Evolutionary conservation across 2,113 vertebrate genomes (phyloP), one percentile per base, ranked within the genome.

Genomic region (Neogobius melanostomus): DNA sequence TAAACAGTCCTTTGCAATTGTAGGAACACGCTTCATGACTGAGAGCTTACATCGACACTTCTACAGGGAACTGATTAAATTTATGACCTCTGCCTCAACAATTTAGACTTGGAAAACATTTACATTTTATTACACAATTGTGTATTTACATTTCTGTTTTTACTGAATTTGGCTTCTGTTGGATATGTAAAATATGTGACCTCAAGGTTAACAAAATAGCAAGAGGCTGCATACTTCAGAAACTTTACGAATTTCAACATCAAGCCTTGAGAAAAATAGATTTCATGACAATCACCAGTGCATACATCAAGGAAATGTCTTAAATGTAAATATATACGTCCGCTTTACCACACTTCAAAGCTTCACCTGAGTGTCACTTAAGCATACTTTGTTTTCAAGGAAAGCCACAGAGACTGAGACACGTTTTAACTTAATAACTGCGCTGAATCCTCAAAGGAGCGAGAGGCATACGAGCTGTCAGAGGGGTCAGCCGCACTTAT

Each of bases 401-500:
- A 77, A 66, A 85, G 76, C 76, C 65, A 46, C 11, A 51, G 69
- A 83, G 74, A 74, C 82, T 87, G 72, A 75, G 82, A 87, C 82
- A 81, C 71, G 69, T 80, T 83, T 76, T 86, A 80, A 87, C 77
- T 85, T 83, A 82, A 84, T 81, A 80, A 79, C 72, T 76, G 71
- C 71, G 81, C 6, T 45, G 76, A 77, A 69, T 78, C 86, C 83
- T 85, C 75, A 71, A 72, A 87, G 79, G 82, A 82, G 51, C 48
- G 68, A 61, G 53, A 82, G 56, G 60, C 62, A 71, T 75, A 61
- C 21, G 79, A 57, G 53, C 51, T 77, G 82, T 81, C 74, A 57
- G 84, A 71, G 73, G 74, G 81, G 68, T 70, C 71, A 63, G 73
- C 69, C 67, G 6, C 72, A 61, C 64, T 66, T 53, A 43, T 72